Conservation (phyloP, 2,888 invertebrate genomes). For the Caenorhabditis uteleia region DNA sequence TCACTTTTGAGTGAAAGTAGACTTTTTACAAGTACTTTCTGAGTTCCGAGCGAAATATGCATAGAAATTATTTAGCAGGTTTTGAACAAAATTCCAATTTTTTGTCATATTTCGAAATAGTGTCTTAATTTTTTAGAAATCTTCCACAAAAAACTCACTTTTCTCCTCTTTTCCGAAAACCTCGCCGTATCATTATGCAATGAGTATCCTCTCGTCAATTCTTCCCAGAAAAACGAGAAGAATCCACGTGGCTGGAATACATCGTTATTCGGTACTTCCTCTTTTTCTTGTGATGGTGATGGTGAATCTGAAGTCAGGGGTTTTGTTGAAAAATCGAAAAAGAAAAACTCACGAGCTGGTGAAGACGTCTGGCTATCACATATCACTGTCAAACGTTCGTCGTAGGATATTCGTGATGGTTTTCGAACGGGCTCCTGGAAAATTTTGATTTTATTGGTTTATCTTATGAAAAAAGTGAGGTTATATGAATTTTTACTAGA, state of each 20-base stretch:
- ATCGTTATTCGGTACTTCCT: slow-evolving; percentile 11
- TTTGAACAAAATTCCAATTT: too few relatives aligned
- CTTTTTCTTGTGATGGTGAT: slow-evolving; percentile 20
- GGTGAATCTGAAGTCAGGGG: slow-evolving; percentile 38
- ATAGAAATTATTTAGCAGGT: too few relatives aligned
- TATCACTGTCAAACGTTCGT: slow-evolving; percentile 37
- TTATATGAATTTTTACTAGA: too few relatives aligned
- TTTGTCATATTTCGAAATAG: neutral
- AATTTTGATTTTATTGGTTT: neutral
- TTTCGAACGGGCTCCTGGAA: slow-evolving; percentile 15
- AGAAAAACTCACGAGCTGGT: too few relatives aligned
- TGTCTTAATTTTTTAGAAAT: neutral
- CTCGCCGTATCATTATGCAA: slow-evolving; percentile 93
- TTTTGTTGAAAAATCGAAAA: neutral
- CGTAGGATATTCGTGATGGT: slow-evolving; percentile 35
- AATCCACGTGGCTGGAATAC: slow-evolving; percentile 35
- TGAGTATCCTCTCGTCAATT: slow-evolving; percentile 78
- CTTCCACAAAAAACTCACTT: slow-evolving; percentile 74
- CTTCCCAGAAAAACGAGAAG: slow-evolving; percentile 60
- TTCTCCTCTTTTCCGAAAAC: slow-evolving; percentile 89
- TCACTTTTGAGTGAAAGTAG: too few relatives aligned
- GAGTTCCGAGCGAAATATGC: too few relatives aligned
- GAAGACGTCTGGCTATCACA: slow-evolving; percentile 31
- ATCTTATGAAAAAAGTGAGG: too few relatives aligned
- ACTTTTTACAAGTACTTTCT: too few relatives aligned